These are phyloP conservation scores for Drosophila subobscura DNA, from an alignment of 1,140 invertebrate genomes.

Conservation along the genomic window DNA sequence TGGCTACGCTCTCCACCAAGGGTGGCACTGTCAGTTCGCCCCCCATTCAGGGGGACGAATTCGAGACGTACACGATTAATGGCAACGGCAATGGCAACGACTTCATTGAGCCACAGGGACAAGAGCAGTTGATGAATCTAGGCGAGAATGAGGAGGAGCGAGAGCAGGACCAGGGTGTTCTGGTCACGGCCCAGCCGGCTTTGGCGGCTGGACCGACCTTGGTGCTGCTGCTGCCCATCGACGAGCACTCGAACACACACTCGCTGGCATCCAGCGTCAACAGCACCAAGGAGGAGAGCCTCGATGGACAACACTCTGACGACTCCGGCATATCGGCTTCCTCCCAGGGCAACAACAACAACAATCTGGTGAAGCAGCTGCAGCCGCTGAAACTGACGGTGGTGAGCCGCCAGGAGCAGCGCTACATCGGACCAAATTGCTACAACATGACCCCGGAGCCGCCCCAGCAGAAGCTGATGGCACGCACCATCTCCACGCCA, in stretches of 20 bases:
- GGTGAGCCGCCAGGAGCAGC: constrained; percentile 57
- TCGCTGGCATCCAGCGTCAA: constrained; percentile 74
- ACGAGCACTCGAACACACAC: constrained; percentile 68
- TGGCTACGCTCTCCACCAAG: constrained; percentile 83
- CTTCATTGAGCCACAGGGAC: neutral
- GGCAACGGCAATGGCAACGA: constrained; percentile 30
- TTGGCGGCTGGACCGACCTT: constrained; percentile 30
- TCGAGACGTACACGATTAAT: constrained; percentile 73
- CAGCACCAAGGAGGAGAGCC: constrained; percentile 73
- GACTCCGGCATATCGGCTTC: constrained; percentile 79
- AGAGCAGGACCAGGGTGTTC: constrained; percentile 40
- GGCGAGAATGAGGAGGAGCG: constrained; percentile 1
- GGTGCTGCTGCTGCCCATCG: constrained; percentile 51
- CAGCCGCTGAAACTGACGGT: constrained; percentile 52
- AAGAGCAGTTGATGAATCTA: constrained; percentile 7
- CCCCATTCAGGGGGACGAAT: constrained; percentile 31
- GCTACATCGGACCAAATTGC: constrained; percentile 81
- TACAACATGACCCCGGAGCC: constrained; percentile 84
- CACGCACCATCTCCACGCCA: constrained; percentile 86
- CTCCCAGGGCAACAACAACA: constrained; percentile 57
- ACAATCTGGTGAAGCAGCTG: constrained; percentile 25
- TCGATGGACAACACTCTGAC: constrained; percentile 78
- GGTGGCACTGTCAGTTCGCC: constrained; percentile 48
- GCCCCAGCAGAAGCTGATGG: constrained; percentile 84
- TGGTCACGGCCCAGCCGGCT: constrained; percentile 63